These are phyloP conservation scores for Podotricha telesiphe DNA, from an alignment of 2,888 invertebrate species.

Conservation along the genomic window DNA sequence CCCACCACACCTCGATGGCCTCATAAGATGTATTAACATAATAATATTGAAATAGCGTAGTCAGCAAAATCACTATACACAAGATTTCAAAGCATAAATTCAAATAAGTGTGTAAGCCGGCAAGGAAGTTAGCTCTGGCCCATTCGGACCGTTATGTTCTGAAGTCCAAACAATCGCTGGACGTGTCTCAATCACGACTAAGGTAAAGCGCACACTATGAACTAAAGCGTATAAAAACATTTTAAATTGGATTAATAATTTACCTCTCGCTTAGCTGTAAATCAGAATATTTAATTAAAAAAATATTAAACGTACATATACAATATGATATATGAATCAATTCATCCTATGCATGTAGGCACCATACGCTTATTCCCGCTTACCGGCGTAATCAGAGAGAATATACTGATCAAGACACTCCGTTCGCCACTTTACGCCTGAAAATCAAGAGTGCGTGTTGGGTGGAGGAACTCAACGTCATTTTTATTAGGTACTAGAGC, in stretches of 20 bases:
- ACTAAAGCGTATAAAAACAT: background rate
- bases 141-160: constrained; percentile 36
- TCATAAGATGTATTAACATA: background rate
- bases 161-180: constrained; percentile 37
- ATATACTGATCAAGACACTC: no score
- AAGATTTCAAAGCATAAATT: constrained; percentile 17
- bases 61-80: constrained; percentile 6
- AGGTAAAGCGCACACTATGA: background rate
- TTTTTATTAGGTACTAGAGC: no score
- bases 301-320: no score
- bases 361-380: no score
- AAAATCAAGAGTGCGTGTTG: no score
- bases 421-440: no score
- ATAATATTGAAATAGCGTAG: constrained; percentile 5
- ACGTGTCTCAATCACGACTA: constrained; percentile 38
- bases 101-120: constrained; percentile 22
- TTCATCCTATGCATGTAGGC: no score
- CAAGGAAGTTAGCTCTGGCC: constrained; percentile 36
- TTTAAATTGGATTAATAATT: background rate
- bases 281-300: no score
- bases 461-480: no score
- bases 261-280: no score
- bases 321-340: no score
- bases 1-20: background rate
- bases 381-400: no score